Evolutionary conservation across 2,797 vertebrate species (phyloP), one percentile per base, ranked within the genome.

Genomic region (Artibeus lituratus): DNA sequence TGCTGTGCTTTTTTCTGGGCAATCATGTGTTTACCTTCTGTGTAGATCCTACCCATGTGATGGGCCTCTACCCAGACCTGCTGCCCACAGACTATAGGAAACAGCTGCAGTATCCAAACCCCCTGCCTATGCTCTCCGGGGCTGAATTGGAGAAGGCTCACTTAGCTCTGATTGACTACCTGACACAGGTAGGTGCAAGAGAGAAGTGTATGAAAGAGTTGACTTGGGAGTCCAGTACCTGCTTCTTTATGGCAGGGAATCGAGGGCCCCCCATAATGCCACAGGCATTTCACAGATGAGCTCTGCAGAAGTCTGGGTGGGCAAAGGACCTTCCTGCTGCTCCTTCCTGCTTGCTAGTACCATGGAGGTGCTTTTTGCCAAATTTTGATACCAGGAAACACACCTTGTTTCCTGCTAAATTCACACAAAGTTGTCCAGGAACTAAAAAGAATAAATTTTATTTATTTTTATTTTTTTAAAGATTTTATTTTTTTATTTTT

Each of bases 81-180:
- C 99, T 99, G 77, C 99, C 99, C 3, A 98, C 99, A 73, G 99
- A 99, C 98, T 99, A 99, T 98, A 99, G 99, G 96, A 99, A 99
- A 94, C 99, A 99, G 98, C 98, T 99, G 91, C 99, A 99, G 96
- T 99, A 99, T 95, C 99, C 99, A 57, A 99, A 99, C 98, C 99
- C 99, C 1, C 98, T 99, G 93, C 99, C 99, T 2, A 95, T 98
- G 1, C 98, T 99, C 49, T 99, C 99, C 0, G 99, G 99, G 78
- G 99, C 99, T 10, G 99, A 99, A 96, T 97, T 99, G 98, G 99
- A 99, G 98, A 99, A 99, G 98, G 99, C 99, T 81, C 99, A 99
- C 84, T 98, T 99, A n/a, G 99, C 99, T 74, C 99, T 99, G n/a
- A 99, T 99, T 77, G 99, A 99, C 98, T 99, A 99, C 98, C 98